A percentile compares a stretch with the other conserved stretches of the same genome.
These are phyloP conservation scores for Orthochromis indermauri DNA, from an alignment of 2,113 vertebrate species.

Conservation along the genomic window DNA sequence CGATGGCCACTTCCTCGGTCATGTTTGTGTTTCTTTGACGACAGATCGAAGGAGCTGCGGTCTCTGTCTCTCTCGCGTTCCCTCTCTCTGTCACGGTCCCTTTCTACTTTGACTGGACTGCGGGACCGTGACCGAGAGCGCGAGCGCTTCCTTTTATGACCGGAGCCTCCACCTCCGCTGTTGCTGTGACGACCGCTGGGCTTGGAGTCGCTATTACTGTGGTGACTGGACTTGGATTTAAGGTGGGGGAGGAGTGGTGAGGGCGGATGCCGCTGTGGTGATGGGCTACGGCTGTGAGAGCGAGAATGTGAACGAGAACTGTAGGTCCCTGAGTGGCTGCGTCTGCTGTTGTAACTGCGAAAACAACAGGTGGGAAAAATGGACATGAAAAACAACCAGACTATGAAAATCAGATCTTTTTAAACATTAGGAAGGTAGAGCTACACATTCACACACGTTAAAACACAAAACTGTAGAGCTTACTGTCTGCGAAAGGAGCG, in stretches of 20 bases:
- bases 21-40: slow-evolving; percentile 91
- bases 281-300: slow-evolving; percentile 89
- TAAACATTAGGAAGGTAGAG: background rate
- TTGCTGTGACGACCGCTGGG: slow-evolving; percentile 74
- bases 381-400: background rate
- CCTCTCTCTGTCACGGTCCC: slow-evolving; percentile 75
- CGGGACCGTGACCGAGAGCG: slow-evolving; percentile 74
- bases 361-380: background rate
- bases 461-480: slow-evolving; percentile 36
- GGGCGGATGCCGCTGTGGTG: slow-evolving; percentile 85
- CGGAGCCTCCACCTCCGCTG: slow-evolving; percentile 47
- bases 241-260: slow-evolving; percentile 74
- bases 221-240: slow-evolving; percentile 86
- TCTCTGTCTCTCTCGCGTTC: slow-evolving; percentile 79
- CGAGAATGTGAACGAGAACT: slow-evolving; percentile 90
- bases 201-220: slow-evolving; percentile 82
- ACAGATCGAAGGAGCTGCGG: slow-evolving; percentile 70
- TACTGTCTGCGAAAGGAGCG: slow-evolving; percentile 88
- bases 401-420: background rate
- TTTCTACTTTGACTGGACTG: slow-evolving; percentile 80
- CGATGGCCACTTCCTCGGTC: slow-evolving; percentile 76
- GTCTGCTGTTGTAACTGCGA: slow-evolving; percentile 88
- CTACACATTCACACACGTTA: background rate
- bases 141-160: slow-evolving; percentile 92
- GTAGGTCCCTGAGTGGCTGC: slow-evolving; percentile 94